Conservation (phyloP, 2,888 invertebrate genomes). For the Spisula subtruncata region DNA sequence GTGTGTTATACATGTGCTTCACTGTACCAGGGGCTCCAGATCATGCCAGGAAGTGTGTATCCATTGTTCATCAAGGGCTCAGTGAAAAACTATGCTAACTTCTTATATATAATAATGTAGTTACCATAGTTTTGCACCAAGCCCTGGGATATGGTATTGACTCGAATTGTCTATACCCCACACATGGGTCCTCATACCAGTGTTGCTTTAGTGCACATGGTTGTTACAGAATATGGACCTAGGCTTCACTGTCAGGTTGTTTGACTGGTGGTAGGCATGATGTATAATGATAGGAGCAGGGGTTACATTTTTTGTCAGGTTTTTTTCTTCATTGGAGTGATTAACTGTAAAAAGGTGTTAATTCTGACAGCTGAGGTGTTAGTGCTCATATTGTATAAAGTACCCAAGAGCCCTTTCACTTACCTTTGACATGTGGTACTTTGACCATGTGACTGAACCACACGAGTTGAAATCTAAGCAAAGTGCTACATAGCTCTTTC, state of each 20-base stretch:
- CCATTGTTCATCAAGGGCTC: no score
- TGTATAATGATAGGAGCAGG: background rate
- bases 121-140: no score
- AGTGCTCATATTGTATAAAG: no score
- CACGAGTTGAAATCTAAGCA: no score
- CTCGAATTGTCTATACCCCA: background rate
- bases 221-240: background rate
- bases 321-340: background rate
- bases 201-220: background rate
- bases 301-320: background rate
- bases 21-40: background rate
- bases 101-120: no score
- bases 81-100: no score
- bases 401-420: no score
- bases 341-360: background rate
- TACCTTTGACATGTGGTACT: no score
- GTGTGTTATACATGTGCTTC: background rate
- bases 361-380: background rate
- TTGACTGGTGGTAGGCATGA: background rate
- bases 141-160: background rate
- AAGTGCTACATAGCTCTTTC: no score
- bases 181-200: background rate
- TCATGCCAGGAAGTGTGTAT: background rate
- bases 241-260: background rate
- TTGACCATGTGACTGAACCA: no score